Conservation (phyloP, 2,888 invertebrate species). For the Chrysolina haemoptera region DNA sequence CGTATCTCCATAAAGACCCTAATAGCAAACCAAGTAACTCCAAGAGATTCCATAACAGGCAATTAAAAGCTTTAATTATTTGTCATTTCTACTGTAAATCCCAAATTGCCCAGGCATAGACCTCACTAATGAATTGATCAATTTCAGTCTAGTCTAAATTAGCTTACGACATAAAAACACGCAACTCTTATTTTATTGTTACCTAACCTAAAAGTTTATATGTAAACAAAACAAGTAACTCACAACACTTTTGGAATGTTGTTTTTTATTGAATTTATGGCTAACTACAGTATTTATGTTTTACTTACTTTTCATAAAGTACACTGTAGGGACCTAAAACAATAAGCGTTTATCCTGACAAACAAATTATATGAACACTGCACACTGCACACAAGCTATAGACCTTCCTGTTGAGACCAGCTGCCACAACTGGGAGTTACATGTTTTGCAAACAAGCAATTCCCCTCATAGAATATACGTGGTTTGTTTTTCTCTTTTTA, state of each 20-base stretch:
- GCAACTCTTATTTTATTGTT: slow-evolving; percentile 9
- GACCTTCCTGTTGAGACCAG: slow-evolving; percentile 2
- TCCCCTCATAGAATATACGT: slow-evolving; percentile 14
- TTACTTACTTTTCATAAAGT: slow-evolving; percentile 2
- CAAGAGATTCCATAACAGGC: neutral
- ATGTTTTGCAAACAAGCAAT: slow-evolving; percentile 18
- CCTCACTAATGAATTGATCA: neutral
- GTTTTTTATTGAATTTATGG: neutral
- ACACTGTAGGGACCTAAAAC: slow-evolving; percentile 8
- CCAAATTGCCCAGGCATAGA: slow-evolving; percentile 3
- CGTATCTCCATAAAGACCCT: slow-evolving; percentile 15
- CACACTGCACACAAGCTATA: slow-evolving; percentile 2
- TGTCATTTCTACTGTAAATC: neutral
- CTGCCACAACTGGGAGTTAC: slow-evolving; percentile 6
- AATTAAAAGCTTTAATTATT: slow-evolving; percentile 12
- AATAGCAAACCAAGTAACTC: slow-evolving; percentile 13
- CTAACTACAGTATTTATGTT: slow-evolving; percentile 10
- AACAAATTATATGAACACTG: slow-evolving; percentile 1
- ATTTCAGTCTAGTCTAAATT: neutral
- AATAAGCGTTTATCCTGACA: neutral
- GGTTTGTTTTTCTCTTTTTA: slow-evolving; percentile 23
- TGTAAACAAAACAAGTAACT: slow-evolving; percentile 14
- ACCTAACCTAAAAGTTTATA: slow-evolving; percentile 23
- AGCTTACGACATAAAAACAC: slow-evolving; percentile 7
- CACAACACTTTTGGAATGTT: neutral